Evolutionary conservation across 2,113 vertebrate genomes (phyloP).

Genomic region (Hippocampus zosterae): DNA sequence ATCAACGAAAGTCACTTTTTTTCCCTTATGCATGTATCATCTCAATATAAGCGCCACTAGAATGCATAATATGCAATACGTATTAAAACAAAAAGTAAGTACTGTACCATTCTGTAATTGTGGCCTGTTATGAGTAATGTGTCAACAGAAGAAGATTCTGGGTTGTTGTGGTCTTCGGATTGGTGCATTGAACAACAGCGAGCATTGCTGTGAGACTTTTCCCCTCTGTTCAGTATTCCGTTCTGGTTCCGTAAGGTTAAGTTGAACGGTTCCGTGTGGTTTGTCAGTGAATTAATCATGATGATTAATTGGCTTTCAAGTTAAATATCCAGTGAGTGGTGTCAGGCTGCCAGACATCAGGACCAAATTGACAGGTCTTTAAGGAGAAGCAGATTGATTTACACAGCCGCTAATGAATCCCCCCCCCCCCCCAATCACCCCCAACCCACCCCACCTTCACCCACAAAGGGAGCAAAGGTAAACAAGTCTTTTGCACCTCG

Average conservation of each 20-base stretch:
- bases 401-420: conserved; percentile 75
- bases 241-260: conserved; percentile 56
- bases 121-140: background rate
- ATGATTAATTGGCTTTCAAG: conserved; percentile 80
- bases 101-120: background rate
- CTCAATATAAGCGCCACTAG: background rate
- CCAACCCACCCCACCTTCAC: conserved; percentile 22
- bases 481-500: conserved; percentile 61
- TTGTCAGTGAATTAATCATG: conserved; percentile 78
- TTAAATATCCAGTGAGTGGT: conserved; percentile 76
- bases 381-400: conserved; percentile 78
- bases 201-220: conserved; percentile 36
- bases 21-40: background rate
- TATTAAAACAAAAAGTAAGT: background rate
- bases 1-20: background rate
- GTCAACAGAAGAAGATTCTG: conserved; percentile 8
- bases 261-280: conserved; percentile 72
- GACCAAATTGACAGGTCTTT: conserved; percentile 76
- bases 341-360: conserved; percentile 74
- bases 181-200: conserved; percentile 29
- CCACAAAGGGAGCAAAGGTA: conserved; percentile 69
- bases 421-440: conserved; percentile 50
- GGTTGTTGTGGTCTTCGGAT: conserved; percentile 35
- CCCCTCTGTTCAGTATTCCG: conserved; percentile 28
- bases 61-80: background rate